phyloP scores from a whole-genome alignment of 2,797 vertebrate genomes.

The Enteromius radiatus region DNA sequence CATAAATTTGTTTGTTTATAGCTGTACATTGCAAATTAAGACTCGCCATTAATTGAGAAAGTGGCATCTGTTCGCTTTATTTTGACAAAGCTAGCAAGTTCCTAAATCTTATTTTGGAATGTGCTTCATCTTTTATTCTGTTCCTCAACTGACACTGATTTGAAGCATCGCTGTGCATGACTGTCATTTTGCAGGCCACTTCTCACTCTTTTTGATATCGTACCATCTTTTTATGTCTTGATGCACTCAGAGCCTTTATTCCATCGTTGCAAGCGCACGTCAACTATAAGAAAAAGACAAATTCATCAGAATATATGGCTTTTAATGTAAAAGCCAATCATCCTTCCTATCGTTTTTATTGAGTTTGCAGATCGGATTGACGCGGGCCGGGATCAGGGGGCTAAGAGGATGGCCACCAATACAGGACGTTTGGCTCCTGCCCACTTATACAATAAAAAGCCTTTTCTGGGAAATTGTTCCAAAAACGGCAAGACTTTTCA shows the following conservation, averaged over 20 bases:
- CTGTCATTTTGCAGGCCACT: constrained; percentile 32
- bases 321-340: constrained; percentile 83
- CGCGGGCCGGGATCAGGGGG: constrained; percentile 78
- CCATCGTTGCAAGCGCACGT: constrained; percentile 54
- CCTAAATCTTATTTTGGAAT: constrained; percentile 18
- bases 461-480: constrained; percentile 83
- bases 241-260: constrained; percentile 53
- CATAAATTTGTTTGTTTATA: constrained; percentile 67
- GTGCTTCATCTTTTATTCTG: constrained; percentile 10
- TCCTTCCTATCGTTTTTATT: constrained; percentile 82
- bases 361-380: constrained; percentile 82
- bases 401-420: constrained; percentile 71
- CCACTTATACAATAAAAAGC: constrained; percentile 84
- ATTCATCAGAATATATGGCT: constrained; percentile 92
- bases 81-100: constrained; percentile 39
- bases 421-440: constrained; percentile 59
- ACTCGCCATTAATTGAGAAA: constrained; percentile 65
- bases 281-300: constrained; percentile 70
- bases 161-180: constrained; percentile 30
- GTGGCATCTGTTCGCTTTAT: constrained; percentile 72
- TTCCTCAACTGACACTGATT: constrained; percentile 21
- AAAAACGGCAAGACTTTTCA: constrained; percentile 72
- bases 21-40: constrained; percentile 62
- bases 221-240: constrained; percentile 42
- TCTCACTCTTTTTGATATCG: constrained; percentile 45